Conservation (phyloP, 2,888 invertebrate genomes). For the Cyclophora punctaria region DNA sequence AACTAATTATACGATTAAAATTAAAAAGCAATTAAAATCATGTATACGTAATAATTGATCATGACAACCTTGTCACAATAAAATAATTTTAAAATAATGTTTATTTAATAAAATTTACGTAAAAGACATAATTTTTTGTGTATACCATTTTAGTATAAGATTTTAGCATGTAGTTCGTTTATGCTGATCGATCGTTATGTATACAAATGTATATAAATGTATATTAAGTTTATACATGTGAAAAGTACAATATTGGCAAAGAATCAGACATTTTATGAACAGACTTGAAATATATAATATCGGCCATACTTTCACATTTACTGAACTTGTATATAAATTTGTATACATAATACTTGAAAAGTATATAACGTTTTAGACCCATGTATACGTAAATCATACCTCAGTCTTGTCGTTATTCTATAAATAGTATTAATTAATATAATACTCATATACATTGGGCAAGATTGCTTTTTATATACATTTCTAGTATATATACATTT, state of each 20-base stretch:
- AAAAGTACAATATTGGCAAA: background rate
- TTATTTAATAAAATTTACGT: slow-evolving; percentile 27
- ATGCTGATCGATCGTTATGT: too few species aligned
- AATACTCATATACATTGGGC: slow-evolving; percentile 11
- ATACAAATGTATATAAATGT: background rate
- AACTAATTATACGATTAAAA: background rate
- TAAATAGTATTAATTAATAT: slow-evolving; percentile 6
- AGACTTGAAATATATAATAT: background rate
- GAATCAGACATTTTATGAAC: background rate
- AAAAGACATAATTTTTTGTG: slow-evolving; percentile 35
- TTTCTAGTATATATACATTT: too few species aligned
- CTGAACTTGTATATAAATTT: background rate
- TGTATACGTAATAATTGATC: slow-evolving; percentile 31
- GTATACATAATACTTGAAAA: background rate
- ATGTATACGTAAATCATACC: slow-evolving; percentile 80
- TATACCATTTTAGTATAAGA: slow-evolving; percentile 42
- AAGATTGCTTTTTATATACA: too few species aligned
- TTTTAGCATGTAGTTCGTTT: slow-evolving; percentile 6
- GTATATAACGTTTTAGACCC: slow-evolving; percentile 40
- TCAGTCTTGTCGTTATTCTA: slow-evolving; percentile 45
- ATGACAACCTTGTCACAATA: slow-evolving; percentile 36
- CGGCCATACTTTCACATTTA: background rate
- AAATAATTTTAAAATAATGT: slow-evolving; percentile 6
- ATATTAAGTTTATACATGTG: background rate
- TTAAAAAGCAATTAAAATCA: background rate